phyloP scores from a whole-genome alignment of 2,888 invertebrate genomes.

The Diloba caeruleocephala region DNA sequence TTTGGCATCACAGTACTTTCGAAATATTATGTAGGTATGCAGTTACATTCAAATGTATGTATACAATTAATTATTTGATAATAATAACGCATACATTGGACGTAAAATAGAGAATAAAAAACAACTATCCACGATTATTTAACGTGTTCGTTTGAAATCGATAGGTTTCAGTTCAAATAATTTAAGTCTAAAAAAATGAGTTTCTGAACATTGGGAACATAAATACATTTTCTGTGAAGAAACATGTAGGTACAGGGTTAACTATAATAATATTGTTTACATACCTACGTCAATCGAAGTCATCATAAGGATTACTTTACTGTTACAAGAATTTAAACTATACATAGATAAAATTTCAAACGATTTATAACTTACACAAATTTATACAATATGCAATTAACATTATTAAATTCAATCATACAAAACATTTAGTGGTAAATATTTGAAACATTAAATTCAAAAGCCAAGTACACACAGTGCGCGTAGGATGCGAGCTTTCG shows the following conservation, averaged over 20 bases:
- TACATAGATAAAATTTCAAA: slow-evolving; percentile 55
- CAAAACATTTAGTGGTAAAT: slow-evolving; percentile 44
- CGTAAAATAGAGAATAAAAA: slow-evolving; percentile 5
- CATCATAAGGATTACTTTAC: slow-evolving; percentile 38
- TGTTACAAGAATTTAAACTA: slow-evolving; percentile 38
- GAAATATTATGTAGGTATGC: slow-evolving; percentile 66
- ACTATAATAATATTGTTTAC: slow-evolving; percentile 34
- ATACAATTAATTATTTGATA: slow-evolving; percentile 12
- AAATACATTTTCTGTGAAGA: slow-evolving; percentile 1
- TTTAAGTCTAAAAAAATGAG: not conserved
- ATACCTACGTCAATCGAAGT: slow-evolving; percentile 45
- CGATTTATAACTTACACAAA: slow-evolving; percentile 49
- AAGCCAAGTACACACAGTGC: slow-evolving; percentile 24
- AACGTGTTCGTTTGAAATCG: not conserved
- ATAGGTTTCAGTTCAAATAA: not conserved
- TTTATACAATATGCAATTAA: slow-evolving; percentile 61
- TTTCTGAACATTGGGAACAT: slow-evolving; percentile 15
- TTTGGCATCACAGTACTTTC: slow-evolving; percentile 87
- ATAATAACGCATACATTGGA: slow-evolving; percentile 8
- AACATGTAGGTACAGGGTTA: slow-evolving; percentile 10
- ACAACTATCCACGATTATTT: too few species aligned
- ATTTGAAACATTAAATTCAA: slow-evolving; percentile 31
- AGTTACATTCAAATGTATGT: slow-evolving; percentile 33
- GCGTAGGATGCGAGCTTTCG: slow-evolving; percentile 2
- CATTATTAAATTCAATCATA: slow-evolving; percentile 56